A percentile compares a stretch with the other conserved stretches of the same genome.
These are phyloP conservation scores for Pachydiplax longipennis DNA, from an alignment of 2,888 invertebrate species.

Conservation along the genomic window DNA sequence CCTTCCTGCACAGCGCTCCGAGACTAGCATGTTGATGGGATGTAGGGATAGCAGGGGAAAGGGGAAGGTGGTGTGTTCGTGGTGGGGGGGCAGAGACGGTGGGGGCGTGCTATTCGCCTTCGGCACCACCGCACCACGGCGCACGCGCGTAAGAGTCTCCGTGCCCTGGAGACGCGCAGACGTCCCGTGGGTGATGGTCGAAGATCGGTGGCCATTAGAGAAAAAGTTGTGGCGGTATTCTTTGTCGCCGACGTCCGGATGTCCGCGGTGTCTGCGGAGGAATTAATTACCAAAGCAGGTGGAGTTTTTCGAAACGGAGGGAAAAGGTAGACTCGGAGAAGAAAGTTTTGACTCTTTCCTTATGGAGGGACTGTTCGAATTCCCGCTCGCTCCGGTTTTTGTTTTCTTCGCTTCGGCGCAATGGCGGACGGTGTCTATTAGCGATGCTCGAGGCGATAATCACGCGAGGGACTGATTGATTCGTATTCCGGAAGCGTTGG, in stretches of 20 bases:
- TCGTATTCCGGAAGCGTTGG: background rate
- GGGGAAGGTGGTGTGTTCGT: slow-evolving; percentile 46
- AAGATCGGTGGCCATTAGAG: slow-evolving; percentile 18
- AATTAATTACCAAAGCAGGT: background rate
- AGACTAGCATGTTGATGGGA: slow-evolving; percentile 56
- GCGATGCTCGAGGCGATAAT: background rate
- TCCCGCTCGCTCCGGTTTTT: background rate
- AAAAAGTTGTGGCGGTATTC: background rate
- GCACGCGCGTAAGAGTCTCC: slow-evolving; percentile 48
- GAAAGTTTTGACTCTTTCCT: background rate
- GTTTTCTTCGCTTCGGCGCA: background rate
- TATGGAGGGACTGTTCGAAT: background rate
- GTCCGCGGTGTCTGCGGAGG: background rate
- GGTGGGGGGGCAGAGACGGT: slow-evolving; percentile 47
- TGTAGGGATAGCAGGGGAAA: slow-evolving; percentile 47
- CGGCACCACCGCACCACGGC: slow-evolving; percentile 55
- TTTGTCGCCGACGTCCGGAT: slow-evolving; percentile 13
- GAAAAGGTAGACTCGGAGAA: background rate
- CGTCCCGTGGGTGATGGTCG: slow-evolving; percentile 29
- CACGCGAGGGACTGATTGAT: background rate
- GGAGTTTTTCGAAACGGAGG: background rate
- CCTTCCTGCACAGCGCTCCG: slow-evolving; percentile 54
- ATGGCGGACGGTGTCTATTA: background rate
- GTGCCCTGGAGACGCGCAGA: background rate
- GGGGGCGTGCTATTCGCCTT: slow-evolving; percentile 54